Conservation (phyloP, 2,113 vertebrate species). For the Accipiter virgatus region DNA sequence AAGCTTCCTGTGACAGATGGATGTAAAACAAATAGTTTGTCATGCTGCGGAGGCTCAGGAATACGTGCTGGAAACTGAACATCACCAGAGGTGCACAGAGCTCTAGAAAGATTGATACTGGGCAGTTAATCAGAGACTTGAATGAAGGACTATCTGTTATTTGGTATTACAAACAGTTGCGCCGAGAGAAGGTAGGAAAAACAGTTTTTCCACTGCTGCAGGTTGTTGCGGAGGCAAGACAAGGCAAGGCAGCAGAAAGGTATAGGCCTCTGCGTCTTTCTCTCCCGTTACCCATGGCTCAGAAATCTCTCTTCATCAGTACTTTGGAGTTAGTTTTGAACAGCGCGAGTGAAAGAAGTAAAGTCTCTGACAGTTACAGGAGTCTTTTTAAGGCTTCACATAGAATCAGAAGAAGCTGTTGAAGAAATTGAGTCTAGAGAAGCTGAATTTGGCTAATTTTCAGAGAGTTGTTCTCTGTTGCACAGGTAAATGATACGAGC, state of each 20-base stretch:
- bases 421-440: not conserved
- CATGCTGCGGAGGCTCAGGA: not conserved
- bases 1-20: not conserved
- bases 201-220: not conserved
- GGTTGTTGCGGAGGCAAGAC: not conserved
- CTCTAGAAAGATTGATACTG: not conserved
- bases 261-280: fast-evolving
- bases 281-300: not conserved
- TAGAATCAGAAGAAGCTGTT: not conserved
- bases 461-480: not conserved
- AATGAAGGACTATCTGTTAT: not conserved
- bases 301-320: not conserved
- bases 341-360: not conserved
- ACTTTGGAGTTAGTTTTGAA: not conserved
- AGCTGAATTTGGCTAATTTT: slow-evolving; percentile 14
- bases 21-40: not conserved
- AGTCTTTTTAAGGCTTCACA: not conserved
- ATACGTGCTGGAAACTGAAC: not conserved
- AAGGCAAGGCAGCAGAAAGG: not conserved
- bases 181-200: not conserved
- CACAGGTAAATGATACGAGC: not conserved
- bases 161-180: not conserved
- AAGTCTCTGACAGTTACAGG: not conserved
- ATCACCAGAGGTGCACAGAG: not conserved
- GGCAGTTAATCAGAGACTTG: not conserved